Base-by-base conservation (phyloP, 2,888 invertebrate genomes). In the Syrphus vitripennis region DNA sequence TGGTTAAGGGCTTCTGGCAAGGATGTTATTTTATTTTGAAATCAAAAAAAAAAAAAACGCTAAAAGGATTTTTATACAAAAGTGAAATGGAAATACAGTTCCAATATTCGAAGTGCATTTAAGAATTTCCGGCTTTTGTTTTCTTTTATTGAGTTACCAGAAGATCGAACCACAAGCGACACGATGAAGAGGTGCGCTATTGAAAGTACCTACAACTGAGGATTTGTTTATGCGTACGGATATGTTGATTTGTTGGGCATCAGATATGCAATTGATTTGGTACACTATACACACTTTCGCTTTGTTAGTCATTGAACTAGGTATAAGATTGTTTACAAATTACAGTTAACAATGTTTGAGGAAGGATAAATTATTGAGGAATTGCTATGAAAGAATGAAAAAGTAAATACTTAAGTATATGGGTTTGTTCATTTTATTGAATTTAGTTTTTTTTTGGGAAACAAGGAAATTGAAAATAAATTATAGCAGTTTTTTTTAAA, bases 151-250 rank as follows among this genome's bases (percentile, higher is more conserved):
- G 53, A 79, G 74, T 83, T 69, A 40, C 37, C 24, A 34, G 61
- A 57, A 59, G 34, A 59, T 1, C 21, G 57, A 59, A 19, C 0
- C 7, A 10, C 1, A n/a, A 55, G 2, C 57, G 34, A 57, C 45
- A 0, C 12, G 48, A 26, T 16, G 45, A 26, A 16, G 42, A 63
- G 16, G 37, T 59, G 50, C 57, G n/a, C 6, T 14, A 53, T 69
- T 63, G 63, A 63, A 48, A 70, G 29, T 57, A 55, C n/a, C n/a
- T n/a, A n/a, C 50, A 69, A 71, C 59, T 77, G 77, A 83, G 59
- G 72, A 65, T 83, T 79, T 75, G 63, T 83, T 83, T 83, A 83
- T 69, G 82, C 65, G 31, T 82, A 72, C 57, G 50, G 75, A 76
- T 80, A 75, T 76, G 65, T 75, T 84, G 65, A 84, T 59, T 70